Percentiles rank a stretch among this genome's conserved stretches.
Evolutionary conservation across 1,140 invertebrate genomes (phyloP).

Genomic region (Melanaphis sacchari): DNA sequence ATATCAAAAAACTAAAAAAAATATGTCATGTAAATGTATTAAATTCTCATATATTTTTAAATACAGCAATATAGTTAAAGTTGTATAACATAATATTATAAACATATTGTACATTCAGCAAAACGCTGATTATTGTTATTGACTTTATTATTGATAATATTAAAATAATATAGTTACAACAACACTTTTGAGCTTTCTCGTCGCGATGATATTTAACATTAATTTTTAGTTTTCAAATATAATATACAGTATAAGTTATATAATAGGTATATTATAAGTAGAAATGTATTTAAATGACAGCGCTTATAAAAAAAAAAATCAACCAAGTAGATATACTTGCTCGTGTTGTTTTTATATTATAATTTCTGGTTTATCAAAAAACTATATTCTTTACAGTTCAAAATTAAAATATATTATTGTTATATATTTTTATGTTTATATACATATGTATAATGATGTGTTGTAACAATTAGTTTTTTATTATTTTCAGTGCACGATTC

Average conservation of each 20-base stretch:
- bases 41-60: neutral
- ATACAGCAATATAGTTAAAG: neutral
- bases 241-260: neutral
- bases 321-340: neutral
- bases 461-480: neutral
- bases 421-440: neutral
- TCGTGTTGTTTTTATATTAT: neutral
- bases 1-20: neutral
- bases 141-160: neutral
- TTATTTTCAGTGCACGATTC: neutral
- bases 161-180: neutral
- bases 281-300: neutral
- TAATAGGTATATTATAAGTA: neutral
- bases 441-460: neutral
- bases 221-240: neutral
- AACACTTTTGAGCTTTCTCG: neutral
- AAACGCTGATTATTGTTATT: neutral
- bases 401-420: neutral
- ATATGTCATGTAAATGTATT: neutral
- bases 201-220: neutral
- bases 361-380: neutral
- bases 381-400: neutral
- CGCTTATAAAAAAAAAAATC: neutral
- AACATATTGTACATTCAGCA: neutral
- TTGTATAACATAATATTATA: neutral